These are phyloP conservation scores for Cirrhinus mrigala DNA, from an alignment of 2,797 vertebrate species.

Conservation along the genomic window DNA sequence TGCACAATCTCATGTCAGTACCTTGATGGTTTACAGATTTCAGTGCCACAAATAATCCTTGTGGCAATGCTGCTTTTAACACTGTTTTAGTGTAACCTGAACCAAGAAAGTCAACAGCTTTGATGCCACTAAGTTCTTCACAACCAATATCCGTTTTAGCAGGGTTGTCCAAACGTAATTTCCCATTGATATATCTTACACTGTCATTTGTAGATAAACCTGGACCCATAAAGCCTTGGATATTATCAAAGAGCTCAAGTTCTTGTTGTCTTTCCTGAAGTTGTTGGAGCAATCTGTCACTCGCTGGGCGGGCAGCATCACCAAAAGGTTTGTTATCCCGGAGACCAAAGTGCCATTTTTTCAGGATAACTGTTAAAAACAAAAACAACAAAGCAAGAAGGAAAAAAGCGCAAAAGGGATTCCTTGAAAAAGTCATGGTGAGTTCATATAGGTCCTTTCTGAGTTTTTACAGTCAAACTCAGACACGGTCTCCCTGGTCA, in stretches of 20 bases:
- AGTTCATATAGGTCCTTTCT: conserved; percentile 33
- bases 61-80: conserved; percentile 77
- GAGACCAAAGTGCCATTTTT: conserved; percentile 76
- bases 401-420: conserved; percentile 73
- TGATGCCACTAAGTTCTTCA: conserved; percentile 76
- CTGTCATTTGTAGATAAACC: background rate
- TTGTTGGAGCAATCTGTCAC: conserved; percentile 70
- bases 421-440: conserved; percentile 72
- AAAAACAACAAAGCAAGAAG: conserved; percentile 77
- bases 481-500: conserved; percentile 7
- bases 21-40: conserved; percentile 86
- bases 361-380: conserved; percentile 75
- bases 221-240: conserved; percentile 14
- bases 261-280: conserved; percentile 76
- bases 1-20: conserved; percentile 84
- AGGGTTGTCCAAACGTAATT: background rate
- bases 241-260: conserved; percentile 67
- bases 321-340: conserved; percentile 50
- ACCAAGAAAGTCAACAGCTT: conserved; percentile 80
- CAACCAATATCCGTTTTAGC: conserved; percentile 74
- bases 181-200: background rate
- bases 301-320: conserved; percentile 63
- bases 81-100: conserved; percentile 90
- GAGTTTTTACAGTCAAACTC: background rate
- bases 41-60: conserved; percentile 80